Evolutionary conservation across 2,888 invertebrate genomes (phyloP), one percentile per base, ranked within the genome.

Genomic region (Entomobrya multifasciata): DNA sequence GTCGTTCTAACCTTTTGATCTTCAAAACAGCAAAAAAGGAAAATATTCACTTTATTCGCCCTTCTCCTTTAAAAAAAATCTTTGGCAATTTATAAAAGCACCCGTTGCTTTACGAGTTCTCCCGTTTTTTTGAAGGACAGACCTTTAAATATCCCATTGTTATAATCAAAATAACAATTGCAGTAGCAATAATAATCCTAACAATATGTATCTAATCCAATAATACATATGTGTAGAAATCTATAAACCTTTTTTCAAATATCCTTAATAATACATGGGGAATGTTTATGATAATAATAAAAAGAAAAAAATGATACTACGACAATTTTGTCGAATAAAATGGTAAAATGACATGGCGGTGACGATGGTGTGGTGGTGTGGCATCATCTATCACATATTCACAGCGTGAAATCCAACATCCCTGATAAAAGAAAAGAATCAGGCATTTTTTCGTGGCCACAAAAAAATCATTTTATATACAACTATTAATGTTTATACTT

Each of bases 131-230:
- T 25, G 47, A 47, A 70, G 15, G 44, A 67, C 67, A 41, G 41
- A 44, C 70, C 15, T 67, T 67, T 25, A 22, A 13, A 41, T 41
- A 20, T 17, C 65, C 5, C 36, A 65, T 47, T 70, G 47, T 22
- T 27, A 49, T 22, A 36, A 20, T n/a, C 20, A 41, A 65, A 47
- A 70, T 25, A 70, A 22, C 10, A 22, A 47, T 47, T 25, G 27
- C 47, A 70, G 47, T 70, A 70, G 5, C 44, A 20, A 47, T 49
- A 17, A 70, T 47, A 47, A 22, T 70, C 25, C 47, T 49, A 70
- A 70, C 70, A 70, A 70, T 70, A 70, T 22, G 47, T 70, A 49
- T 70, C 70, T 70, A 70, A 70, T 70, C 70, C 47, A 70, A 70
- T 70, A 70, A 70, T 70, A 49, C 3, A 15, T n/a, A n/a, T n/a